Percentiles rank a stretch among this genome's conserved stretches.
These are phyloP conservation scores for Drosophila stalkeri DNA, from an alignment of 2,888 invertebrate genomes.

Conservation along the genomic window DNA sequence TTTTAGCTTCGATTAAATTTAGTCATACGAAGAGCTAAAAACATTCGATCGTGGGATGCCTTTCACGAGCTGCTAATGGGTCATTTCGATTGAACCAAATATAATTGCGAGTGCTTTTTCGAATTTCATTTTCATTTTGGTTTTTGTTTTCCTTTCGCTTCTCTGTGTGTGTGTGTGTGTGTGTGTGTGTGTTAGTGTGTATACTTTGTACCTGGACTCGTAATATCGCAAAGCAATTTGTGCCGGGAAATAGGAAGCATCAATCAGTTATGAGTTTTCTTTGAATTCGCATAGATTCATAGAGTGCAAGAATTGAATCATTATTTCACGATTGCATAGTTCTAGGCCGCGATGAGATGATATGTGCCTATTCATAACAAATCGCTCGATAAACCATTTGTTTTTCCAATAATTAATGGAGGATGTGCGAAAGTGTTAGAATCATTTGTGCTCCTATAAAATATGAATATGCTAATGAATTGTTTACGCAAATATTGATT, in stretches of 20 bases:
- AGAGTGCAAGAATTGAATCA: constrained; percentile 33
- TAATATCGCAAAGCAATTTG: constrained; percentile 28
- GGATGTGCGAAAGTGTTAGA: constrained; percentile 64
- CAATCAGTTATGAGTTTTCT: constrained; percentile 38
- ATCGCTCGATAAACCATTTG: constrained; percentile 55
- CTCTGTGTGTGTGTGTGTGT: not conserved
- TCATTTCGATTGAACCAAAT: constrained; percentile 72
- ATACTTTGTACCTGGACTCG: constrained; percentile 31
- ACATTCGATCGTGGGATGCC: constrained; percentile 54
- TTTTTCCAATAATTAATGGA: constrained; percentile 45
- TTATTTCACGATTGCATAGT: constrained; percentile 2
- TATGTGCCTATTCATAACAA: constrained; percentile 39
- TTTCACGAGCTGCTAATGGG: constrained; percentile 81
- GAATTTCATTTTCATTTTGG: constrained; percentile 13
- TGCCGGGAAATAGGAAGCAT: constrained; percentile 56
- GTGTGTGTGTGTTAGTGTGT: not conserved
- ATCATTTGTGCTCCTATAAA: constrained; percentile 51
- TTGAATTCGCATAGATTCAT: constrained; percentile 30
- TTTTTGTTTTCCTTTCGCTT: constrained; percentile 1
- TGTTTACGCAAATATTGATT: constrained; percentile 51
- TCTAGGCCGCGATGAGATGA: constrained; percentile 15
- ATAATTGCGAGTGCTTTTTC: constrained; percentile 34
- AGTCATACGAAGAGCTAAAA: constrained; percentile 49
- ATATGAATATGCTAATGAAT: constrained; percentile 51
- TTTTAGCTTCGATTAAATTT: constrained; percentile 49